Percentiles rank a stretch among this genome's conserved stretches.
Conservation (phyloP, 2,113 vertebrate species). For the Puntigrus tetrazona region DNA sequence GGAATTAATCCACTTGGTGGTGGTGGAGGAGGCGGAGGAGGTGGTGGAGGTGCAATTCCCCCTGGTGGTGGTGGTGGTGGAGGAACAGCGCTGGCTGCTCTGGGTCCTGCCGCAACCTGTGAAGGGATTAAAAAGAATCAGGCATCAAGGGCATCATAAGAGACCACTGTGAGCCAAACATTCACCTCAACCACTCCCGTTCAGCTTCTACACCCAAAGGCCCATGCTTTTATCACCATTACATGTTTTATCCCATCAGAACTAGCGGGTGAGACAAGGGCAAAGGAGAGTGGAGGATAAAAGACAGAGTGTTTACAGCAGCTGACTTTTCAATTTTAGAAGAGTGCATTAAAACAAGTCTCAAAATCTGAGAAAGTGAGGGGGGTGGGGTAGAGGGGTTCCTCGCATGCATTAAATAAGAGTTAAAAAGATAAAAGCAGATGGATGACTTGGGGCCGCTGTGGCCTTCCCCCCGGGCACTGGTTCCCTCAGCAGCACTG, state of each 20-base stretch:
- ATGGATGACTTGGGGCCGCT: constrained; percentile 7
- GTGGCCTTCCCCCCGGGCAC: constrained; percentile 24
- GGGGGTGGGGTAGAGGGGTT: neutral
- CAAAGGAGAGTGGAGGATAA: constrained; percentile 2
- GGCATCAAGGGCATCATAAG: neutral
- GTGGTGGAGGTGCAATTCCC: constrained; percentile 58
- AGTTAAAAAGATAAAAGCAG: constrained; percentile 53
- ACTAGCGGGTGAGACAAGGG: constrained; percentile 25
- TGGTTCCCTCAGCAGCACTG: constrained; percentile 18
- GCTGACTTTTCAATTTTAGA: constrained; percentile 15
- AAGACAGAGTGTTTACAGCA: constrained; percentile 28
- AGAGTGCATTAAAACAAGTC: constrained; percentile 35
- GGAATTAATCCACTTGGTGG: constrained; percentile 65
- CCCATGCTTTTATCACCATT: constrained; percentile 50
- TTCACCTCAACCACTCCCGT: neutral
- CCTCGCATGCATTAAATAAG: constrained; percentile 20
- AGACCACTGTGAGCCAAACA: neutral
- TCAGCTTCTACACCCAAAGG: constrained; percentile 17
- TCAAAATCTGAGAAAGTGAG: neutral
- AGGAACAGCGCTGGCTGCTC: constrained; percentile 37
- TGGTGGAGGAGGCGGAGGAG: constrained; percentile 65
- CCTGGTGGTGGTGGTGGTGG: constrained; percentile 57
- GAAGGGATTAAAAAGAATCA: constrained; percentile 13
- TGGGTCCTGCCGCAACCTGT: constrained; percentile 70
- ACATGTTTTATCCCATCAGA: constrained; percentile 29